Base-by-base conservation (phyloP, 2,797 vertebrate genomes). In the Nyctalus aviator region DNA sequence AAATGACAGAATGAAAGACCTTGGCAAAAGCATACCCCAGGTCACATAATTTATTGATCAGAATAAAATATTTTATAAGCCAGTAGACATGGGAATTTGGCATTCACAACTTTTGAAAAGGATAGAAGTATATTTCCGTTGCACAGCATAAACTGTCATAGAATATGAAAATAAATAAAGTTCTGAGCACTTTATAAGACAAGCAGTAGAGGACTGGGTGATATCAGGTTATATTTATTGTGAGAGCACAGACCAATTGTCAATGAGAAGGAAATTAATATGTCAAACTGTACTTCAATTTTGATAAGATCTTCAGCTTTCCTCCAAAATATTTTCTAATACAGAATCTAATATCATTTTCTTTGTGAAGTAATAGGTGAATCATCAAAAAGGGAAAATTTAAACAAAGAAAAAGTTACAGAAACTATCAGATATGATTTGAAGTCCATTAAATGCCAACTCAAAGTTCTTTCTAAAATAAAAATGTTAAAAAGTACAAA, bases 41-140 rank as follows among this genome's bases (percentile, higher is more conserved):
- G n/a, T 46, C 93, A 21, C 25, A 76, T 66, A 8, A 35, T 94
- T 96, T 94, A 68, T 89, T 96, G 35, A 64, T 93, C 7, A 0
- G 77, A 27, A 11, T 96, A 77, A 86, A 96, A 94, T 91, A 62
- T 76, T 91, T 86, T 53, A 75, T 27, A 77, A 93, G 11, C 48
- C 84, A 94, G 6, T 17, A 91, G 10, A 71, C 66, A 81, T 21
- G 59, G 62, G 48, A 71, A 44, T 25, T 84, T 88, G 3, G 0
- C 92, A 35, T 93, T 94, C 57, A 27, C 1, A 35, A 8, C 73
- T 95, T 95, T 44, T 87, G 44, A 53, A n/a, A 91, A 75, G 79
- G 30, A 90, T 30, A 76, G 55, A 21, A 2, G 83, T 79, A 55
- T 53, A 25, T 95, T 95, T 90, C 4, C 44, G 48, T 76, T 53